Base-by-base conservation (phyloP, 2,888 invertebrate species). In the Diarsia rubi region DNA sequence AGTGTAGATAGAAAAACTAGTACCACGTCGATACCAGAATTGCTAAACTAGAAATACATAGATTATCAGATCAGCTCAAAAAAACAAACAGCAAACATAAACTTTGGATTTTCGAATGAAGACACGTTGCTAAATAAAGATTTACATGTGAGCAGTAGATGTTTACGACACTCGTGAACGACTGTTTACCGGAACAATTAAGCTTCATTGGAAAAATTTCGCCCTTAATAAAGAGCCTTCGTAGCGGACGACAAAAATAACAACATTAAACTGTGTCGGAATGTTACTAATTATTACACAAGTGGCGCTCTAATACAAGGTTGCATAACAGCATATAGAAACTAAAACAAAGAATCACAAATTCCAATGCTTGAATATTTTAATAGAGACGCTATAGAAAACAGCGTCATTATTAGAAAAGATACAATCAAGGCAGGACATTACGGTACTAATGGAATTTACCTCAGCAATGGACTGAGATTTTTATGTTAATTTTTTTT, bases 141-240 rank as follows among this genome's bases (percentile, higher is more conserved):
- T 78, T 79, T 73, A 77, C 70, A 78, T 76, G 69, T 62, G 77
- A 66, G 73, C 69, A 70, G 75, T 75, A 70, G 60, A 78, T 79
- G 82, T 77, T 76, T 65, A 74, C 60, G 65, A 76, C 78, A 80
- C 79, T 79, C 73, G 78, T 77, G 80, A 79, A 72, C 74, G 73
- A 83, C 72, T 84, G 86, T 88, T 87, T 84, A 88, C 87, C 81
- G 60, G 77, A 81, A 83, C 90, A 92, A 93, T 94, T 91, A 91
- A 90, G 86, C 85, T 91, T 91, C 84, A 91, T 92, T 92, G 88
- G 86, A 87, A 88, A 87, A 88, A 88, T 90, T 92, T 91, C 84
- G 89, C 86, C 84, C 80, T 86, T 88, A 86, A 91, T 90, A 85
- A 88, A 89, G 85, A 84, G 84, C 81, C 84, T 84, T 73, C 73